These are phyloP conservation scores for Eupithecia exiguata DNA, from an alignment of 2,888 invertebrate species.

Conservation along the genomic window DNA sequence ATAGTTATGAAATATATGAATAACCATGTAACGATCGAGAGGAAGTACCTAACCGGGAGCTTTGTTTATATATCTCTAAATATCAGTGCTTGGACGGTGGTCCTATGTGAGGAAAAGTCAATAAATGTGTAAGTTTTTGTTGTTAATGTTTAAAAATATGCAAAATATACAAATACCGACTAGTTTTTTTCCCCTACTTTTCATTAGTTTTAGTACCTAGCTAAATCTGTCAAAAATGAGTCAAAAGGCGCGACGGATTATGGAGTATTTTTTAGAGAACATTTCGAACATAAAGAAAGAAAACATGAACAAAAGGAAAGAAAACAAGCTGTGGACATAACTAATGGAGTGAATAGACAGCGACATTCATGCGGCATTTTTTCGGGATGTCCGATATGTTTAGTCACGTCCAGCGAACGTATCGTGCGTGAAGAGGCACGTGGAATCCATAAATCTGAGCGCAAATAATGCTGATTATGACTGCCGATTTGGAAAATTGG, in stretches of 20 bases:
- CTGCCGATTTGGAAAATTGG: neutral
- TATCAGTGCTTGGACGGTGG: no score
- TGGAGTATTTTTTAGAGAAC: neutral
- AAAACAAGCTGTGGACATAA: conserved; percentile 8
- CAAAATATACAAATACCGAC: no score
- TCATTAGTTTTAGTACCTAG: neutral
- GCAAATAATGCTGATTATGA: conserved; percentile 10
- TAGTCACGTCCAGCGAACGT: conserved; percentile 5
- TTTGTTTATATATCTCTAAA: no score
- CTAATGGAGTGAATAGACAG: conserved; percentile 1
- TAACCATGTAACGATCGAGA: no score
- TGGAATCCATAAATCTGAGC: conserved; percentile 4
- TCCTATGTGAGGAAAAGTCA: neutral
- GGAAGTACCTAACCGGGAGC: neutral
- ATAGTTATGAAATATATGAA: neutral
- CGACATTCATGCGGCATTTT: neutral
- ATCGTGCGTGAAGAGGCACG: conserved; percentile 7
- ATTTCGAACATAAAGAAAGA: neutral
- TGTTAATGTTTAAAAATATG: no score
- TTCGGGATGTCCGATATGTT: conserved; percentile 7
- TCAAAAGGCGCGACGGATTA: neutral
- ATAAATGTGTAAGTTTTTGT: neutral
- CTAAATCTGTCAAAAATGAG: neutral
- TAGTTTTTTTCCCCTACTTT: neutral
- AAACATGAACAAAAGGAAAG: neutral